phyloP scores from a whole-genome alignment of 2,888 invertebrate species.

The Teinopalpus imperialis region DNA sequence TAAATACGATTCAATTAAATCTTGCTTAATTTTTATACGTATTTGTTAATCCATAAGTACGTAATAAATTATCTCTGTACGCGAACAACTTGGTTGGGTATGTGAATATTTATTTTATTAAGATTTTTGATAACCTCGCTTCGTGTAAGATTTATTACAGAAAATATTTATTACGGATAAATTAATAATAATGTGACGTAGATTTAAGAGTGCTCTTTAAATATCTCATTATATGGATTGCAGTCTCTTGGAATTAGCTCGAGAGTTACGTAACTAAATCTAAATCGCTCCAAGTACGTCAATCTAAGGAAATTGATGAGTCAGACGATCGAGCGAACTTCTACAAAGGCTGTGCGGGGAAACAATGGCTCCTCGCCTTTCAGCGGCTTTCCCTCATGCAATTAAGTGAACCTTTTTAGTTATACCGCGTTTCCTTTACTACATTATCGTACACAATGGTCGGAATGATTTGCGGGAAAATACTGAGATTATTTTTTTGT shows the following conservation, averaged over 20 bases:
- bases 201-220: slow-evolving; percentile 21
- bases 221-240: slow-evolving; percentile 27
- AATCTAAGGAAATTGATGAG: slow-evolving; percentile 74
- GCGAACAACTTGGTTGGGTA: neutral
- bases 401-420: slow-evolving; percentile 79
- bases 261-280: slow-evolving; percentile 51
- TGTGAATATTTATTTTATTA: slow-evolving; percentile 28
- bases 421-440: slow-evolving; percentile 62
- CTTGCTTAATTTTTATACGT: slow-evolving; percentile 33
- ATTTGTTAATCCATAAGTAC: slow-evolving; percentile 30
- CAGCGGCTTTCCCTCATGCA: slow-evolving; percentile 68
- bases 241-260: slow-evolving; percentile 38
- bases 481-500: slow-evolving; percentile 62
- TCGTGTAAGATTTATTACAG: neutral
- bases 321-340: slow-evolving; percentile 56
- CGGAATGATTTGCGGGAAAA: slow-evolving; percentile 76
- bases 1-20: slow-evolving; percentile 55
- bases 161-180: neutral
- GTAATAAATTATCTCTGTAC: slow-evolving; percentile 26
- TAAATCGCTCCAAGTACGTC: slow-evolving; percentile 56
- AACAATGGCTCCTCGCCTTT: slow-evolving; percentile 68
- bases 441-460: slow-evolving; percentile 76
- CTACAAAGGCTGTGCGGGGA: slow-evolving; percentile 68
- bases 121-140: slow-evolving; percentile 3
- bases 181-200: neutral